Percentiles rank a stretch among this genome's conserved stretches.
phyloP scores from a whole-genome alignment of 2,113 vertebrate species.

The Poicephalus gulielmi region DNA sequence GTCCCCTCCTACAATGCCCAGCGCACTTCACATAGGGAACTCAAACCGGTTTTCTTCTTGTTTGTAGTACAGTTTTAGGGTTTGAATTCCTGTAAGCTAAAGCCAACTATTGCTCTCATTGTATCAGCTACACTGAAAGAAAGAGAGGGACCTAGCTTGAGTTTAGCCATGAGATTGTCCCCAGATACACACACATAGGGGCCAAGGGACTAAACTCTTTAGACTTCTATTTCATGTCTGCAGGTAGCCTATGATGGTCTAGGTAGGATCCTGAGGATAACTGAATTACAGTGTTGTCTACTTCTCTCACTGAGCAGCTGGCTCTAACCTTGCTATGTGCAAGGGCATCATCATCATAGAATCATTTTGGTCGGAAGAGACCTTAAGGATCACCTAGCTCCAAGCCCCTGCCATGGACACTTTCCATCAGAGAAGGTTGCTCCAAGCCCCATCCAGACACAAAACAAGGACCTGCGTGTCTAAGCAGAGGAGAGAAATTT shows the following conservation, averaged over 20 bases:
- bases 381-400: neutral
- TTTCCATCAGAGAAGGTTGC: neutral
- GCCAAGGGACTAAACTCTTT: neutral
- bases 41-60: neutral
- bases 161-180: neutral
- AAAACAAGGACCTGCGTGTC: fast-evolving
- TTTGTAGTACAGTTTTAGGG: neutral
- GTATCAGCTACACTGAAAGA: neutral
- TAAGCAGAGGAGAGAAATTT: neutral
- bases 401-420: neutral
- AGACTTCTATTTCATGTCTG: neutral
- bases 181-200: neutral
- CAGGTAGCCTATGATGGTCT: neutral
- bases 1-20: fast-evolving
- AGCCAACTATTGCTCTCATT: neutral
- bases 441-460: neutral
- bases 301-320: neutral
- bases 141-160: neutral
- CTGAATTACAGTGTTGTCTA: neutral
- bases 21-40: fast-evolving
- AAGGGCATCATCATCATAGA: neutral
- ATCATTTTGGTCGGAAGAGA: neutral
- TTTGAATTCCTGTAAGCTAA: neutral
- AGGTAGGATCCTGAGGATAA: neutral
- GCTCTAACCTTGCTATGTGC: neutral